Evolutionary conservation across 2,888 invertebrate species (phyloP), one percentile per base, ranked within the genome.

Genomic region (Lapara coniferarum): DNA sequence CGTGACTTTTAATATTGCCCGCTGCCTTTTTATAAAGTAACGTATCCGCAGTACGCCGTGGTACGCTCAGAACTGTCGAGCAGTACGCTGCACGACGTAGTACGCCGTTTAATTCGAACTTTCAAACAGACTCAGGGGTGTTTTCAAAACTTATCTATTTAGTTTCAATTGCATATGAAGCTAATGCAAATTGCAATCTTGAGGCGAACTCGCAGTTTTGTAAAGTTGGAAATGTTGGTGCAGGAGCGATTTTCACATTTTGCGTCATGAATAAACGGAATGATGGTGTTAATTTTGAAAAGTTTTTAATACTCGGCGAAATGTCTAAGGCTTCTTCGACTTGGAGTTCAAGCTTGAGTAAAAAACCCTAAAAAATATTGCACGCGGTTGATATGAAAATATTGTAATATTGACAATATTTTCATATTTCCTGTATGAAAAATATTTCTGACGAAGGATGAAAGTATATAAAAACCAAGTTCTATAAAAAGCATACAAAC

Each of bases 1-100:
- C 78, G 81, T 77, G 80, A 82, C 83, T 84, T 85, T 85, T 84
- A 84, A 85, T 85, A 85, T 85, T 74, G 75, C 74, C 71, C 69
- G 55, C 56, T 55, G 68, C 66, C 67, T 66, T 69, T 66, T 69
- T 68, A 63, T 68, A 63, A 63, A 57, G 57, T 30, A 30, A 19
- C 63, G 63, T 49, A 63, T 49, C 63, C 63, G 19, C 63, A 63
- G 63, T 49, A 63, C 63, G 63, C 49, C 13, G 16, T 19, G 46
- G 19, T 49, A 49, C 63, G 63, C 46, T 14, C 55, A 55, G 10
- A 12, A 55, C 10, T 14, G 19, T 0, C 37, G 3, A 25, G 2
- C 37, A 37, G 8, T 37, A 4, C 37, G 13, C 49, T 19, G 49
- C 12, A 46, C 59, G 59, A 25, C 37, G 16, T 46, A 63, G 16